Evolutionary conservation across 2,113 vertebrate species (phyloP), one percentile per base, ranked within the genome.

Genomic region (Raja brachyura): DNA sequence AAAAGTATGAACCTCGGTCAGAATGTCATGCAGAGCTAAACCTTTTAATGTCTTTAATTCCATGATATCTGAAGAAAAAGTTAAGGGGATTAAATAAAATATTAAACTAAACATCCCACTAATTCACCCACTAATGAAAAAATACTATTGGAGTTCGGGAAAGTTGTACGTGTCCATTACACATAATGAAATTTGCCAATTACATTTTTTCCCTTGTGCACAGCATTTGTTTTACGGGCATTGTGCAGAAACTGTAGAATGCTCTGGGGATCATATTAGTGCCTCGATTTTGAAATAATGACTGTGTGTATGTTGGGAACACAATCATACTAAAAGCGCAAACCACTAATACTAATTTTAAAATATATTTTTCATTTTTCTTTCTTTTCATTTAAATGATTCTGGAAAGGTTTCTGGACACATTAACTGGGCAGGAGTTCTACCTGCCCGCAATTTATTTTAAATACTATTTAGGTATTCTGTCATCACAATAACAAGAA

Each of bases 21-120:
- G 97, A 94, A 99, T 99, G 90, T 99, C 99, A 0, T 99, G 97
- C 86, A 99, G 94, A 0, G 99, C 99, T 95, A 99, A 93, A 56
- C 99, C 99, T 94, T 99, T 99, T 94, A 99, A 94, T 0, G 97
- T 98, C 94, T 99, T 99, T 95, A 99, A 95, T 94, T 98, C 96
- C 1, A 95, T 96, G 94, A 99, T 99, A 94, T 97, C 99, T 99
- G 94, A 56, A 93, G 11, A 94, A 59, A 0, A 0, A 93, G 94
- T 94, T 93, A 94, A 94, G 94, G 95, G 93, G n/a, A 2, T 93
- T 28, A 73, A 61, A 66, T 63, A 63, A 66, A n/a, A 75, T 16
- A 4, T 9, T 70, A 73, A 66, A 70, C n/a, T 25, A 39, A 93
- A 93, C 39, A 25, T 66, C 25, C 59, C 31, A 31, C 28, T 31